Conservation (phyloP, 2,113 vertebrate genomes). For the Accipiter cooperii region DNA sequence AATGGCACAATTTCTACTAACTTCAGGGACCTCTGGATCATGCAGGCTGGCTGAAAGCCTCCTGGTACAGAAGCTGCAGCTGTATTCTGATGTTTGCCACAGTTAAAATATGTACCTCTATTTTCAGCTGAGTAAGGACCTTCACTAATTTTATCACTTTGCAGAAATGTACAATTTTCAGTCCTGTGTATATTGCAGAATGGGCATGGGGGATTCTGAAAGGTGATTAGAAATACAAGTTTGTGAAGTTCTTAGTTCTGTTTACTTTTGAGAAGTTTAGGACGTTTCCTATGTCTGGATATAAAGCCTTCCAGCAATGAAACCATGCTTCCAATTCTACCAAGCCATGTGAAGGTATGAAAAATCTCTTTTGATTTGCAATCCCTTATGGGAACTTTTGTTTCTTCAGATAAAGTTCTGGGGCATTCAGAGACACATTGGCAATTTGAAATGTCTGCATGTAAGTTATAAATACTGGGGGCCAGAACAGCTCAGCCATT, state of each 20-base stretch:
- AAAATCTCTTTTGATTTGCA: neutral
- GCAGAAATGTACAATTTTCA: neutral
- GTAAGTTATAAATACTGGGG: neutral
- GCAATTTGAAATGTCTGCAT: neutral
- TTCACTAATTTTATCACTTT: neutral
- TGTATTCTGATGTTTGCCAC: neutral
- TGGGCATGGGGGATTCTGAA: neutral
- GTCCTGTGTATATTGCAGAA: neutral
- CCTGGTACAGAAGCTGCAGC: neutral
- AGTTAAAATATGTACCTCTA: neutral
- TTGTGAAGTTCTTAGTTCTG: neutral
- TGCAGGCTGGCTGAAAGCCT: neutral
- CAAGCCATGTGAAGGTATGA: fast-evolving
- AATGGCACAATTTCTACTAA: neutral
- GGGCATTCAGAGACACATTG: neutral
- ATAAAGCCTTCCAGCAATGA: neutral
- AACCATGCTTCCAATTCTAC: neutral
- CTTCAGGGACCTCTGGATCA: neutral
- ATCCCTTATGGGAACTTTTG: neutral
- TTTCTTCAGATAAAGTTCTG: neutral
- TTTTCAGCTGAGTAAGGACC: neutral
- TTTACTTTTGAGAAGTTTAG: neutral
- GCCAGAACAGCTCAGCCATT: neutral
- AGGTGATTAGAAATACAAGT: neutral
- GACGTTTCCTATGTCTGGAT: neutral